Percentiles rank a stretch among this genome's conserved stretches.
phyloP scores from a whole-genome alignment of 2,797 vertebrate species.

The Crotalus adamanteus region DNA sequence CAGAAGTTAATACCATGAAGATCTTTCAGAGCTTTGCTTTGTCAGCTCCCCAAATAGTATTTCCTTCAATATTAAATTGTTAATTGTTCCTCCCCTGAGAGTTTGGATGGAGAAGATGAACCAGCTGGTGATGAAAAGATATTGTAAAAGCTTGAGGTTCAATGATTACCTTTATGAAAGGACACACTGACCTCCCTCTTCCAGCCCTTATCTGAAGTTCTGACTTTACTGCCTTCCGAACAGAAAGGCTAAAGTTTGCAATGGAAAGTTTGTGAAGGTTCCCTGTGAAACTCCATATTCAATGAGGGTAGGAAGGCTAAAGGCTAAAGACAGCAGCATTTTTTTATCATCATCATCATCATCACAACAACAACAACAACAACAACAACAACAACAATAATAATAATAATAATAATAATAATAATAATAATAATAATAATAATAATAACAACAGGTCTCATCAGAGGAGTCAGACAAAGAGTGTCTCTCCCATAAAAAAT shows the following conservation, averaged over 20 bases:
- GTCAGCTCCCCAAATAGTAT: fast-evolving
- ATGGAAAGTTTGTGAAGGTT: not conserved
- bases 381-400: no score
- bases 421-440: no score
- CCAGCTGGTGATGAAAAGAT: not conserved
- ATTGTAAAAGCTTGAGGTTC: not conserved
- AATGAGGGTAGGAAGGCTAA: not conserved
- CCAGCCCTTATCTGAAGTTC: not conserved
- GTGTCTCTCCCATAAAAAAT: no score
- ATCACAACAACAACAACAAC: no score
- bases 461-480: no score
- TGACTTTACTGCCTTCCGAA: not conserved
- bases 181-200: not conserved
- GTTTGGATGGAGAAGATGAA: not conserved
- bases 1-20: not conserved
- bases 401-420: no score
- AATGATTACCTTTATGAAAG: not conserved
- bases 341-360: not conserved
- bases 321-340: not conserved
- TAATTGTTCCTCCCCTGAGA: not conserved
- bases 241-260: not conserved
- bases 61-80: not conserved
- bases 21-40: not conserved
- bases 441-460: no score
- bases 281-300: not conserved